Evolutionary conservation across 2,797 vertebrate genomes (phyloP), one percentile per base, ranked within the genome.

Genomic region (Leptoclinus maculatus): DNA sequence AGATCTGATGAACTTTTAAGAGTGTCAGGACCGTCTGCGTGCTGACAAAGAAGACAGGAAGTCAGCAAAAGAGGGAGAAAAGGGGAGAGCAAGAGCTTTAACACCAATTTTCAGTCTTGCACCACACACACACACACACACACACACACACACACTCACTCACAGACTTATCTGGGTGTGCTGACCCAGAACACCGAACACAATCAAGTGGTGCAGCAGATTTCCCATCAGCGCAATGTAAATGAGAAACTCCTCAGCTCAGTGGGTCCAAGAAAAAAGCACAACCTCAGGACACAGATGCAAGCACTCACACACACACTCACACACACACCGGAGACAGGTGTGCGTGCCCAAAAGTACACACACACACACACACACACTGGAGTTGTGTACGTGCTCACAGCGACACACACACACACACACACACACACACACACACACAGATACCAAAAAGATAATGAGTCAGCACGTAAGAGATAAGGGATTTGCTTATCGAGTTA

Each of bases 121-220:
- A 73, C 62, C 62, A 53, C 43, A 29, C 68, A 63, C 25, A 32
- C 53, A 49, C 63, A 43, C 41, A 58, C 59, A 23, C 36, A 38
- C 58, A 38, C 58, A 60, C 58, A 38, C n/a, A 62, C 59, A 25
- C 36, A 38, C 36, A 3, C 59, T 1, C 16, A 10, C 60, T 7
- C 23, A 73, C 78, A 66, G 13, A 76, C 73, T 68, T 77, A 84
- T 87, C 72, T 71, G 74, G 57, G 71, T 78, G 83, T 83, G 88
- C 82, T 90, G 87, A 91, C 89, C 87, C 79, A 87, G 87, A 93
- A 90, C 82, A 80, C 83, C 79, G 85, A 91, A 84, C 85, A 88
- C 80, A 89, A 88, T 91, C 88, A 91, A 54, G 88, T 68, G 78
- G 83, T 90, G 89, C 88, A 83, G 87, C 83, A 90, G 91, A 91